Evolutionary conservation across 2,113 vertebrate genomes (phyloP).

Genomic region (Aptenodytes forsteri): DNA sequence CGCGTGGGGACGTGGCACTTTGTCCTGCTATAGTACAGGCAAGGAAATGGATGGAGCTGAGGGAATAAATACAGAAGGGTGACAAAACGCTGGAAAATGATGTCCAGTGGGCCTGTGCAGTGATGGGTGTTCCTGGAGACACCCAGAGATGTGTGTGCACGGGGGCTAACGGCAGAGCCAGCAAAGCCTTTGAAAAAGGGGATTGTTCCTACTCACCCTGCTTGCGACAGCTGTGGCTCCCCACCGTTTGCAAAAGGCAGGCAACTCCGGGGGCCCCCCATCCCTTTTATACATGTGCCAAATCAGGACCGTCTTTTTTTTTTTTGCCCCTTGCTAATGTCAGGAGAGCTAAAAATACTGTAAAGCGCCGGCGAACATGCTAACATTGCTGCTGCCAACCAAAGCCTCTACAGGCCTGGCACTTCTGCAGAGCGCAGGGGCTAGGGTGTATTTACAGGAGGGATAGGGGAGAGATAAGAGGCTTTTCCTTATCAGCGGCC

Average conservation of each 20-base stretch:
- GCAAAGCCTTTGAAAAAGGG: neutral
- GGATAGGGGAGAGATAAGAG: neutral
- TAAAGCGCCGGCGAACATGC: accelerated
- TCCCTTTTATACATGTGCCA: neutral
- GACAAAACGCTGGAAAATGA: neutral
- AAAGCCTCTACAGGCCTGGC: neutral
- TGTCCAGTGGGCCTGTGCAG: neutral
- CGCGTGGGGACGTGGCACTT: accelerated
- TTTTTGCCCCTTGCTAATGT: neutral
- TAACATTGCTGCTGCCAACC: neutral
- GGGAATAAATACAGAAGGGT: neutral
- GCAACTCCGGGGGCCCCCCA: neutral
- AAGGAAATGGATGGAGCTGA: neutral
- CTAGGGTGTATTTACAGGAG: neutral
- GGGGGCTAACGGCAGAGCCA: neutral
- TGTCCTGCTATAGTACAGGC: neutral
- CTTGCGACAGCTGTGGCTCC: neutral
- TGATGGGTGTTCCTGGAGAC: neutral
- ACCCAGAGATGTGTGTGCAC: accelerated
- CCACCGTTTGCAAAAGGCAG: neutral
- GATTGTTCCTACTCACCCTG: neutral
- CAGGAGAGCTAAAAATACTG: slow-evolving; percentile 41
- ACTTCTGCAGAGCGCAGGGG: neutral
- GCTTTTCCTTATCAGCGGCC: neutral
- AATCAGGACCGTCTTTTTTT: neutral